A percentile compares a stretch with the other conserved stretches of the same genome.
phyloP scores from a whole-genome alignment of 53 echinoderm and acorn worm genomes.

The Luidia sarsii region DNA sequence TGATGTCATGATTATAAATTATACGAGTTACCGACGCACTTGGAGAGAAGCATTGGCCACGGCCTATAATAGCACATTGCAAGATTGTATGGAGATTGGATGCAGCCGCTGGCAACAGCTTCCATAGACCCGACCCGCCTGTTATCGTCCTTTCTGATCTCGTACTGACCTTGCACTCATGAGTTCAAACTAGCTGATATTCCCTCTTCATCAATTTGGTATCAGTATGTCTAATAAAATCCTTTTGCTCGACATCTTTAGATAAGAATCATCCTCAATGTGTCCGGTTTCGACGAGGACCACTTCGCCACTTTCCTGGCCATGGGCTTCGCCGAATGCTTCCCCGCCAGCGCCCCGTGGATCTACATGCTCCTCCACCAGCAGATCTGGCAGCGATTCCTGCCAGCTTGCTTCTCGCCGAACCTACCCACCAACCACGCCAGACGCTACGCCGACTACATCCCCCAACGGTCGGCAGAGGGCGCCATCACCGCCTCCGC shows the following conservation, averaged over 20 bases:
- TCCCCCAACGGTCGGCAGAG: constrained; percentile 4
- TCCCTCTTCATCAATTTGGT: too few relatives aligned
- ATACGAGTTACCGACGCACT: too few relatives aligned
- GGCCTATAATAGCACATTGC: too few relatives aligned
- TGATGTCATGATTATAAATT: too few relatives aligned
- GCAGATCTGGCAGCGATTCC: constrained; percentile 63
- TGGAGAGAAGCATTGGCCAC: too few relatives aligned
- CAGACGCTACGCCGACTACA: not conserved
- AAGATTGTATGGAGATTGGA: too few relatives aligned
- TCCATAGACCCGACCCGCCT: too few relatives aligned
- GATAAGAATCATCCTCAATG: constrained; percentile 69
- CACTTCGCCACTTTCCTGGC: constrained; percentile 67
- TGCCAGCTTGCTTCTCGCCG: constrained; percentile 47
- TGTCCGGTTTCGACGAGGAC: constrained; percentile 56
- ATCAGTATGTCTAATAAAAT: too few relatives aligned
- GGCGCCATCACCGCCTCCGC: not conserved
- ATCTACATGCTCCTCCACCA: constrained; percentile 72
- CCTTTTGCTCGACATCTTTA: not conserved
- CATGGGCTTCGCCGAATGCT: constrained; percentile 72
- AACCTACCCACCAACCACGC: constrained; percentile 31
- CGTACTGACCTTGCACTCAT: too few relatives aligned
- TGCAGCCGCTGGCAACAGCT: too few relatives aligned
- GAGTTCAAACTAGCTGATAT: too few relatives aligned
- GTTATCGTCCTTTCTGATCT: too few relatives aligned
- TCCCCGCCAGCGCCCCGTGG: constrained; percentile 74